phyloP scores from a whole-genome alignment of 92 coral and sea anemone genomes.

The Zoanthus solanderi region DNA sequence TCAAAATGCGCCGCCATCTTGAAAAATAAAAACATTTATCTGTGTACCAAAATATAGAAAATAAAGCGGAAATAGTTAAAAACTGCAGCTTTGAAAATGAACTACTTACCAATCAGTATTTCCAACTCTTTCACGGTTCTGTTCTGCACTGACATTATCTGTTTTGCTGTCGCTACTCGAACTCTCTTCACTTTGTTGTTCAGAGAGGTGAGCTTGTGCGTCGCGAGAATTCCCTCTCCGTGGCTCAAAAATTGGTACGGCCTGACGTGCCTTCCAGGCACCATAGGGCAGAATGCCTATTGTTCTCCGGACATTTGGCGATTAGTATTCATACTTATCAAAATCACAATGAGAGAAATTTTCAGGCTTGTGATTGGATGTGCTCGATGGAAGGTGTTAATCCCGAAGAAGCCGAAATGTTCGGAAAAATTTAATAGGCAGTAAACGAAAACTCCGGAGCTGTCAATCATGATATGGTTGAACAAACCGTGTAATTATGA shows the following conservation, averaged over 20 bases:
- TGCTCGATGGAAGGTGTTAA: too few relatives aligned
- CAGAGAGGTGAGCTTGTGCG: neutral
- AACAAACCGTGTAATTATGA: too few relatives aligned
- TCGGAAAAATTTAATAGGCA: too few relatives aligned
- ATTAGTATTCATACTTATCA: neutral
- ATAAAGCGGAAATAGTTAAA: neutral
- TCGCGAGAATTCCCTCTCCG: neutral
- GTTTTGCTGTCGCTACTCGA: neutral
- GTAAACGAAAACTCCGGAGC: too few relatives aligned
- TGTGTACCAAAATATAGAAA: neutral
- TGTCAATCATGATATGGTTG: too few relatives aligned
- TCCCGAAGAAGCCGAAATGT: neutral
- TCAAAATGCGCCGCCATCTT: neutral
- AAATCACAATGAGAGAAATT: neutral
- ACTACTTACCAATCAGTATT: conserved; percentile 19
- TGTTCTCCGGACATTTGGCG: too few relatives aligned
- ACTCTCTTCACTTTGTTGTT: neutral
- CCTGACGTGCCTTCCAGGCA: conserved; percentile 6
- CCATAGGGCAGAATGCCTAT: neutral
- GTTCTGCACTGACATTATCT: neutral
- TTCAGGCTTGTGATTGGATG: too few relatives aligned
- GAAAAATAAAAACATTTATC: neutral
- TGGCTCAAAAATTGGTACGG: conserved; percentile 13
- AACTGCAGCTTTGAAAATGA: neutral
- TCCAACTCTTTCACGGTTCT: conserved; percentile 14